Percentiles rank a stretch among this genome's conserved stretches.
phyloP scores from a whole-genome alignment of 2,113 vertebrate genomes.

The Periophthalmus modestus region DNA sequence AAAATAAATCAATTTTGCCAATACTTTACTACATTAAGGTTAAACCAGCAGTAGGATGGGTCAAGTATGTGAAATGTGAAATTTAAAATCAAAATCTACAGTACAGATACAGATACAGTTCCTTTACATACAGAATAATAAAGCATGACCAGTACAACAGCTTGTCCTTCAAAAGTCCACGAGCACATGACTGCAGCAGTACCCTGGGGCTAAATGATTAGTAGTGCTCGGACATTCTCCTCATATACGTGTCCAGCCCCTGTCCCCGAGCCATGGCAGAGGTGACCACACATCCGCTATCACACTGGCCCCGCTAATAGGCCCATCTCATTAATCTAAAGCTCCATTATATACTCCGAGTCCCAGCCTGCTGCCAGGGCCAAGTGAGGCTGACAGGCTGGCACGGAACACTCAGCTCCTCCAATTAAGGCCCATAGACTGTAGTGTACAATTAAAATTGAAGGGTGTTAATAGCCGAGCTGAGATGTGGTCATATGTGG shows the following conservation, averaged over 20 bases:
- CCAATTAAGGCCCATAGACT: slow-evolving; percentile 25
- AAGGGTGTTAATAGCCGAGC: slow-evolving; percentile 27
- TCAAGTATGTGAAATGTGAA: too few relatives aligned
- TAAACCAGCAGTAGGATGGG: too few relatives aligned
- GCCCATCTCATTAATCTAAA: slow-evolving; percentile 18
- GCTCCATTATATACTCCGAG: slow-evolving; percentile 14
- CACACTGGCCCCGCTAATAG: slow-evolving; percentile 9
- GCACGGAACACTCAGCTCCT: slow-evolving; percentile 15
- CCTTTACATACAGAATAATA: too few relatives aligned
- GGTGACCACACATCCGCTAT: background rate
- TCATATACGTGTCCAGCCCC: background rate
- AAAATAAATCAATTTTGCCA: too few relatives aligned
- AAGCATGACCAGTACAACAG: background rate
- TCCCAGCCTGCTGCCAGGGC: background rate
- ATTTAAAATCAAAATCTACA: too few relatives aligned
- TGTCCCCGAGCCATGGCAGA: slow-evolving; percentile 4
- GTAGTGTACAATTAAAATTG: slow-evolving; percentile 7
- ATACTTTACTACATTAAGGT: too few relatives aligned
- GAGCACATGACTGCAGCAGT: background rate
- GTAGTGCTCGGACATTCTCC: background rate
- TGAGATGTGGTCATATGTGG: slow-evolving; percentile 16
- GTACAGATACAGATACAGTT: too few relatives aligned
- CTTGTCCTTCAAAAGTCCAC: background rate
- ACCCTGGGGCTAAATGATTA: background rate
- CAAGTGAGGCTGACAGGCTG: slow-evolving; percentile 18